Conservation (phyloP, 1,140 invertebrate genomes). For the Nephila pilipes region DNA sequence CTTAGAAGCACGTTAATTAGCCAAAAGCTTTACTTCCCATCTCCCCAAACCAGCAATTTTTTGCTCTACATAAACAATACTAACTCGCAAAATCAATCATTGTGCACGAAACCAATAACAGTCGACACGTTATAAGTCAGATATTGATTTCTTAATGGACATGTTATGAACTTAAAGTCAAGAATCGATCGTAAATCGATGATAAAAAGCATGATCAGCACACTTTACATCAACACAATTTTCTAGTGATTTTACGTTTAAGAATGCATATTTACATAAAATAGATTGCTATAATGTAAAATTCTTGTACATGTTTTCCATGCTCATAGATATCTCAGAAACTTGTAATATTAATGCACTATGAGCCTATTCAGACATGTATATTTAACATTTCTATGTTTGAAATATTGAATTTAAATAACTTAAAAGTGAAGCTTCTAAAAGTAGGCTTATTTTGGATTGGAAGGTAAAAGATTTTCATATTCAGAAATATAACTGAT, state of each 20-base stretch:
- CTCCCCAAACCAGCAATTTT: too few species aligned
- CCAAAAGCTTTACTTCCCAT: neutral
- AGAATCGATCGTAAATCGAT: neutral
- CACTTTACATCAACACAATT: neutral
- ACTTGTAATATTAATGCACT: neutral
- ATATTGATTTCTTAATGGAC: neutral
- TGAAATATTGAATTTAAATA: neutral
- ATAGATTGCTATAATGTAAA: neutral
- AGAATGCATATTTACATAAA: neutral
- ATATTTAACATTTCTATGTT: neutral
- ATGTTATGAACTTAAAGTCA: neutral
- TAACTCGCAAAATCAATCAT: neutral
- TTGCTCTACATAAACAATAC: neutral
- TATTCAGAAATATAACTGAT: too few species aligned
- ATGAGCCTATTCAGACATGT: neutral
- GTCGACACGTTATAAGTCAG: neutral
- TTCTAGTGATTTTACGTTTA: too few species aligned
- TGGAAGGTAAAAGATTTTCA: too few species aligned
- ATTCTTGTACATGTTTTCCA: neutral
- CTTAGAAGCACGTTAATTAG: neutral
- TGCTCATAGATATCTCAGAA: neutral
- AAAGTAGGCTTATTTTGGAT: too few species aligned
- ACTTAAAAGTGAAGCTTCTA: too few species aligned
- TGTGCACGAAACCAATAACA: conserved; percentile 2
- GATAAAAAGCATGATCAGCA: neutral